Base-by-base conservation (phyloP, 2,797 vertebrate genomes). In the Diplodus puntazzo region DNA sequence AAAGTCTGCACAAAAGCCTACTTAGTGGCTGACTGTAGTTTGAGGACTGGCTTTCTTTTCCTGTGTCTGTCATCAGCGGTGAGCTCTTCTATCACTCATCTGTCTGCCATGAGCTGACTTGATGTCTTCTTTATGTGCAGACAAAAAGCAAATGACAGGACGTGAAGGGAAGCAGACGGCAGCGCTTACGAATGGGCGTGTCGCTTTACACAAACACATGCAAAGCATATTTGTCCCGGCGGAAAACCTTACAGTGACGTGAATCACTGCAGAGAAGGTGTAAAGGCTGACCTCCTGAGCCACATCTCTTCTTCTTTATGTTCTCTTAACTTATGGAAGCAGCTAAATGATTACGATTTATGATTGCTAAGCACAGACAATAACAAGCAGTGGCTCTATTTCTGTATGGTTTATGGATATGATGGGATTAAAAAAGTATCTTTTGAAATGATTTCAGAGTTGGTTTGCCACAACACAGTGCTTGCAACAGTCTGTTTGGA, bases 41-140 rank as follows among this genome's bases (percentile, higher is more conserved):
- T 60, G 53, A 76, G 85, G 82, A 87, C 72, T 75, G 80, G 73
- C 82, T 86, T 83, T 85, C 71, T 84, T 46, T 45, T 45, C 12
- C 43, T 77, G 79, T 53, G 82, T 93, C 90, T 92, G 93, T 94
- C 93, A 93, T 88, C 79, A 39, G 80, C 69, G 17, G 77, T 87
- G 86, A 93, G 90, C 87, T 71, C 69, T 69, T 78, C 91, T 82
- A 86, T 94, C 90, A 87, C 82, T 94, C 90, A 87, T 83, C 84
- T 75, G 90, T 91, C 89, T 82, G 80, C 82, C 17, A 75, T 90
- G 77, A 92, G 89, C 88, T 83, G 82, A 68, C 80, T 75, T 87
- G 79, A 92, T 82, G 89, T 92, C 86, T 92, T 89, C 89, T 90
- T 90, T 83, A 80, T 83, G 76, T 58, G 30, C 75, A 60, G 84